Evolutionary conservation across 2,113 vertebrate genomes (phyloP), one percentile per base, ranked within the genome.

Genomic region (Istiophorus platypterus): DNA sequence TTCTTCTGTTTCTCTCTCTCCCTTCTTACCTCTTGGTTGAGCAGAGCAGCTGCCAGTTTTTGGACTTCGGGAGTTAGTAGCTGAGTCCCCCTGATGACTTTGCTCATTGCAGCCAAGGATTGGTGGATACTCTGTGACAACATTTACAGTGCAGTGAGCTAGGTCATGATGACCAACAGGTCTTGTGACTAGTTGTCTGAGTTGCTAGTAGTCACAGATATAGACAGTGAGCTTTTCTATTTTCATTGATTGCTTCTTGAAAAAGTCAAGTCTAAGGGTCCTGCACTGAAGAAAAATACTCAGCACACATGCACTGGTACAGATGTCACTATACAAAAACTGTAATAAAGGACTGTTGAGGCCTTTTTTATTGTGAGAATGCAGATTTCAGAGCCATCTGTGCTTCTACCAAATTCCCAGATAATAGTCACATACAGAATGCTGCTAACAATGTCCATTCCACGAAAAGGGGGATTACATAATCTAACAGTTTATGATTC

Each of bases 91-190:
- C 98, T 95, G 92, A 99, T 99, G 80, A 99, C 97, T 91, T 97
- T 99, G 90, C 98, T 99, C 90, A 99, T 95, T 39, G 97, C 95
- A 49, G 98, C 98, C 88, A 99, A 95, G 1, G 98, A 99, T 34
- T 98, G 97, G 94, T 99, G 98, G 62, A 99, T 95, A 74, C 93
- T 96, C 89, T 94, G 86, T 26, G 13, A 76, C n/a, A 78, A 83
- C 41, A 82, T 0, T 26, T 26, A 54, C 7, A 78, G 31, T 64
- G 47, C 57, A 41, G 39, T 27, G 47, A 76, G 58, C 45, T 78
- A 26, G 39, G 31, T 77, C 37, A 56, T 20, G 11, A 34, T n/a
- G 11, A 77, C 52, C 6, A n/a, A 51, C 41, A 34, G 27, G 26
- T n/a, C 14, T 18, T 49, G 29, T 26, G 18, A 73, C 58, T 6